phyloP scores from a whole-genome alignment of 1,140 invertebrate species.

The Anthonomus grandis region DNA sequence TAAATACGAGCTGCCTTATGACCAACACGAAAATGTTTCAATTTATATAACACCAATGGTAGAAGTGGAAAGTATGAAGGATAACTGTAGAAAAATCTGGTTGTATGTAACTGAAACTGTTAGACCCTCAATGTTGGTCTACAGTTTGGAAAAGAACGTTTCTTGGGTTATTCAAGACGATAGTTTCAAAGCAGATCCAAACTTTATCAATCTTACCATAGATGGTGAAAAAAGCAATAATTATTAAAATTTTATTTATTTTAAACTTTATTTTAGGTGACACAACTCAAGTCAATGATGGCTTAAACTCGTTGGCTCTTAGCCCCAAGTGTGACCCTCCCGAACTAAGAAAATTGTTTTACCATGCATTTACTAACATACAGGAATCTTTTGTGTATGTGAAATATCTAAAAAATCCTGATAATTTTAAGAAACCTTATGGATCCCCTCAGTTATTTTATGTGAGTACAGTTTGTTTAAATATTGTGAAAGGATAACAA shows the following conservation, averaged over 20 bases:
- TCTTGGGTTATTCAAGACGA: background rate
- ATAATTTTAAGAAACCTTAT: background rate
- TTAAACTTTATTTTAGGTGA: background rate
- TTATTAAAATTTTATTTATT: background rate
- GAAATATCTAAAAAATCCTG: background rate
- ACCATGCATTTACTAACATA: background rate
- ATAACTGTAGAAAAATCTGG: no score
- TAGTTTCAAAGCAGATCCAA: background rate
- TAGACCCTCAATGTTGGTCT: background rate
- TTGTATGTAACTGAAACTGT: no score
- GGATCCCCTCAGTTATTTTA: no score
- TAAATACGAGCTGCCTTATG: background rate
- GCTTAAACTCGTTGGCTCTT: background rate
- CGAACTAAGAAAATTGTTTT: slow-evolving; percentile 2
- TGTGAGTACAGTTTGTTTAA: no score
- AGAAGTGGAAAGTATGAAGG: no score
- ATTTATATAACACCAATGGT: no score
- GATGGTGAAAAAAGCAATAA: background rate
- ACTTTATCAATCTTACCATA: background rate
- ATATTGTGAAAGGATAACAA: no score
- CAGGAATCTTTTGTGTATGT: background rate
- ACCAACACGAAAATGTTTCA: background rate
- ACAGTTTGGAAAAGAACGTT: background rate
- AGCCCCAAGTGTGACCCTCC: background rate
- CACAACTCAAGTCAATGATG: background rate